Base-by-base conservation (phyloP, 2,113 vertebrate species). In the Heterochromis multidens region DNA sequence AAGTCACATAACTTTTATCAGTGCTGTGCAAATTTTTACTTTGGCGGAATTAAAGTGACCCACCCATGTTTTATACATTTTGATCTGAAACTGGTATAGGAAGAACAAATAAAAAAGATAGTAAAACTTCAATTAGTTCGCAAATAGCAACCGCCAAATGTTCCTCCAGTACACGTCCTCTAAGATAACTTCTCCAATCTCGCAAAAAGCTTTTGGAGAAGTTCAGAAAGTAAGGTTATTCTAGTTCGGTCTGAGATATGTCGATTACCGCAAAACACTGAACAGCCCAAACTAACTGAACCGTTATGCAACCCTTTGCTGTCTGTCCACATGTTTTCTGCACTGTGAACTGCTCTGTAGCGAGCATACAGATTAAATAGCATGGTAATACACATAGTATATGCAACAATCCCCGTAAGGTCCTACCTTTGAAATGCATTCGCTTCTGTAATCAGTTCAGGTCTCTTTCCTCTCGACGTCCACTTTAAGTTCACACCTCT, bases 361-460 rank as follows among this genome's bases (percentile, higher is more conserved):
- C 14, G 7, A 52, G 23, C 40, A 25, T 49, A 54, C 35, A 81
- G 25, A 74, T 65, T 74, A 80, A 74, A 84, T 40, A 37, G 59
- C 33, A 77, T 72, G 49, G 79, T n/a, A 43, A 72, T 63, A 83
- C 31, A 56, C 6, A n/a, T 6, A 70, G 40, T 27, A 19, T 62
- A n/a, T 6, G 29, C 29, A 43, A 33, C 27, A 16, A 16, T 62
- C 2, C 37, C n/a, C 3, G 27, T 13, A 6, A 7, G 12, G 37
- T 87, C 93, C 72, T 94, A 96, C 96, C 96, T 95, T 93, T 81
- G 54, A 74, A 74, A 90, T 54, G 78, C 85, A 83, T 84, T 63
- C 91, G 87, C 88, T 72, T 83, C 74, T 74, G 83, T 87, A 92
- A 92, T 92, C 85, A 43, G 83, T 81, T 87, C 79, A 21, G 62